Percentiles rank a stretch among this genome's conserved stretches.
Conservation (phyloP, 1,140 invertebrate genomes). For the Lethocerus indicus region DNA sequence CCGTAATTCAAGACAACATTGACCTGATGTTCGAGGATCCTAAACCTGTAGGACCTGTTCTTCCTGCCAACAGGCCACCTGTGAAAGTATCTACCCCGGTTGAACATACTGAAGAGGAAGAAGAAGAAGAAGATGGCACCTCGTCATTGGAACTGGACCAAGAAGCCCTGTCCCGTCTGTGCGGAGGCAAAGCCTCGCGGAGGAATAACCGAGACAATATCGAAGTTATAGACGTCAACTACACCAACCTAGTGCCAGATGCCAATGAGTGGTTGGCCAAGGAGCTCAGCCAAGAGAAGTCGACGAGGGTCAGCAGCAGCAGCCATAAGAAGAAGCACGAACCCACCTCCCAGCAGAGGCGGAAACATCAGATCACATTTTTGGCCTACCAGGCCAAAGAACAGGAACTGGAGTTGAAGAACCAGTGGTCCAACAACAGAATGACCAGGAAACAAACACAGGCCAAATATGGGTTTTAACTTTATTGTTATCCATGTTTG, state of each 20-base stretch:
- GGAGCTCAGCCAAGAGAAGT: constrained; percentile 1
- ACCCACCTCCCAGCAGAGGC: neutral
- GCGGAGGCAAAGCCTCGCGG: neutral
- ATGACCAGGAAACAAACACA: constrained; percentile 68
- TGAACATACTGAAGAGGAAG: too few species aligned
- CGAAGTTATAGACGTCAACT: constrained; percentile 5
- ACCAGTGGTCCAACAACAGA: constrained; percentile 80
- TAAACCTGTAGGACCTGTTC: too few species aligned
- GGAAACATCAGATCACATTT: constrained; percentile 5
- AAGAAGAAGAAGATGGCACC: too few species aligned
- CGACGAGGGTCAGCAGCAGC: too few species aligned
- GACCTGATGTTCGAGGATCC: too few species aligned
- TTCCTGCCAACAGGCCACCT: too few species aligned
- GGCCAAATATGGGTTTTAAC: constrained; percentile 80
- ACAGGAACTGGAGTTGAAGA: constrained; percentile 82
- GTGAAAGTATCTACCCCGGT: too few species aligned
- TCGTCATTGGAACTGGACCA: too few species aligned
- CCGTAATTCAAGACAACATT: too few species aligned
- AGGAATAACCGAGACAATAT: neutral
- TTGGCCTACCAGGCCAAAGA: constrained; percentile 60
- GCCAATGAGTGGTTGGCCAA: constrained; percentile 3
- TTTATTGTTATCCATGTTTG: too few species aligned
- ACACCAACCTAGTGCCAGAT: neutral
- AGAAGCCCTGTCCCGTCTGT: constrained; percentile 2
- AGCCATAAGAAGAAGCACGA: constrained; percentile 3